phyloP scores from a whole-genome alignment of 2,797 vertebrate genomes.

The Tauraco hartlaubi region DNA sequence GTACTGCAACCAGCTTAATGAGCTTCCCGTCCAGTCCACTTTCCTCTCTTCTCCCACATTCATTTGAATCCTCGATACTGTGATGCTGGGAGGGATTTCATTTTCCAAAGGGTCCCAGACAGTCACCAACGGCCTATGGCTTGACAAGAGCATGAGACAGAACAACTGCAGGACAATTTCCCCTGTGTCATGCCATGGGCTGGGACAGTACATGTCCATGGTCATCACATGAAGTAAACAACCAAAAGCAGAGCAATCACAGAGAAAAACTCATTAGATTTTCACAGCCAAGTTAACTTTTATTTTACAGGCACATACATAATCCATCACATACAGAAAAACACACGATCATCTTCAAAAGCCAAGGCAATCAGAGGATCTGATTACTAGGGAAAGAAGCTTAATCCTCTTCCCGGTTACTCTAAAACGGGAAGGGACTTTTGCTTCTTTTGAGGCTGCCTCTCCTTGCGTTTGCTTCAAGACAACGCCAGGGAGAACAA shows the following conservation, averaged over 20 bases:
- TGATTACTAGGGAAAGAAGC: not conserved
- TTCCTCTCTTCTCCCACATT: not conserved
- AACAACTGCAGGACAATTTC: not conserved
- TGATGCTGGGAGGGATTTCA: not conserved
- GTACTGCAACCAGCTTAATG: not conserved
- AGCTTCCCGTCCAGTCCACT: not conserved
- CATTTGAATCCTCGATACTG: not conserved
- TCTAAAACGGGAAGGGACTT: not conserved
- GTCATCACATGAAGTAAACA: not conserved
- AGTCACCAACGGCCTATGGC: fast-evolving
- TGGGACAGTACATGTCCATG: fast-evolving
- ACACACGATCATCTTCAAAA: not conserved
- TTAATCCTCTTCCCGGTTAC: not conserved
- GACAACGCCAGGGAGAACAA: not conserved
- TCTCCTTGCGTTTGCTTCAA: not conserved
- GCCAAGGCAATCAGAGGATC: not conserved
- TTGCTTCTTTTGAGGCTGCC: not conserved
- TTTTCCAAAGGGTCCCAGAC: not conserved
- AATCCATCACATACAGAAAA: not conserved
- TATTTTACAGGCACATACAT: not conserved
- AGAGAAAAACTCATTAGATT: not conserved
- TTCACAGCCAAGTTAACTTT: not conserved
- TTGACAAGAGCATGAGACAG: not conserved
- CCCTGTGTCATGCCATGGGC: not conserved
- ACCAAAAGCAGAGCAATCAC: not conserved